phyloP scores from a whole-genome alignment of 2,888 invertebrate genomes.

The Microdon myrmicae region DNA sequence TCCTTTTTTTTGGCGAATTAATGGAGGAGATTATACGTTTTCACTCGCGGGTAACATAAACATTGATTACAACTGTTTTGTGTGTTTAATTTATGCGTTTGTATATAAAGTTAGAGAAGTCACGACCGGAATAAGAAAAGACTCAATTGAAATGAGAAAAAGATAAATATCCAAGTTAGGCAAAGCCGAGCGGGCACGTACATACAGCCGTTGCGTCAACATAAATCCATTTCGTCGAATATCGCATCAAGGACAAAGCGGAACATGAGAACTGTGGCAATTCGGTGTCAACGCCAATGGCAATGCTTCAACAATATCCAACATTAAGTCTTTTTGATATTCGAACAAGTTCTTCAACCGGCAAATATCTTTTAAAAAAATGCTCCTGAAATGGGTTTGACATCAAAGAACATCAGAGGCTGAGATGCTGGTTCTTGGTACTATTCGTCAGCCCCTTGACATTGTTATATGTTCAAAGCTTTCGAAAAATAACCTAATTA shows the following conservation, averaged over 20 bases:
- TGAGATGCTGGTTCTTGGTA: too few species aligned
- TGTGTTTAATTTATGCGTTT: constrained; percentile 40
- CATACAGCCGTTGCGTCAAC: too few species aligned
- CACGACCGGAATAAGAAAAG: constrained; percentile 37
- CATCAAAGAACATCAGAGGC: too few species aligned
- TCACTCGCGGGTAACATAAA: constrained; percentile 33
- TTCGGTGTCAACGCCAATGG: constrained; percentile 38
- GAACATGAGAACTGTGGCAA: too few species aligned
- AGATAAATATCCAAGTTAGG: too few species aligned
- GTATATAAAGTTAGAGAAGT: constrained; percentile 19
- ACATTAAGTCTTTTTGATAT: constrained; percentile 29
- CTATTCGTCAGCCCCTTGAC: too few species aligned
- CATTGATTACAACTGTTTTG: constrained; percentile 47
- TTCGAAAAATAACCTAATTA: constrained; percentile 45
- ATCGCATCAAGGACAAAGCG: too few species aligned
- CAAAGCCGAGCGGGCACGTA: too few species aligned
- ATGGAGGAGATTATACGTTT: constrained; percentile 29
- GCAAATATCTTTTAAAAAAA: too few species aligned
- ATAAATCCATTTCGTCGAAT: too few species aligned
- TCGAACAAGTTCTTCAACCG: constrained; percentile 23
- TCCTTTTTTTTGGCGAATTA: too few species aligned
- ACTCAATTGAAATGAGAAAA: constrained; percentile 23
- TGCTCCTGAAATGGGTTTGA: too few species aligned
- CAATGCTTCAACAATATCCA: constrained; percentile 24
- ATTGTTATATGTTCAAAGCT: constrained; percentile 36